Evolutionary conservation across 1,140 invertebrate genomes (phyloP).

Genomic region (Uloborus diversus): DNA sequence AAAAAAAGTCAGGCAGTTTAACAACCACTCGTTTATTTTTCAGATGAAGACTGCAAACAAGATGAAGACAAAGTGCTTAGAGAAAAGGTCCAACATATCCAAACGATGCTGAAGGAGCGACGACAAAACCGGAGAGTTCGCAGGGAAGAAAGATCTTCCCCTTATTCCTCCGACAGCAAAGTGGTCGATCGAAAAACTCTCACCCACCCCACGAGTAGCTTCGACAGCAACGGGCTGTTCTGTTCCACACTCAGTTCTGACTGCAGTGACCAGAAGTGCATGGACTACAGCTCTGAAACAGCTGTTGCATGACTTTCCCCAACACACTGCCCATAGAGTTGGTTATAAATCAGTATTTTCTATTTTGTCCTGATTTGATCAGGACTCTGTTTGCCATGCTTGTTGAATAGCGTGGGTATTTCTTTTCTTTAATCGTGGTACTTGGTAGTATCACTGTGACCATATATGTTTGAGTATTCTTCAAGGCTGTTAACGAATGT

Average conservation of each 20-base stretch:
- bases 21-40: constrained; percentile 3
- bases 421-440: neutral
- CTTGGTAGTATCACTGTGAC: neutral
- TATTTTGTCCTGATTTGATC: neutral
- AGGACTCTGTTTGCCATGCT: neutral
- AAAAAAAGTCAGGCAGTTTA: no score
- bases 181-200: no score
- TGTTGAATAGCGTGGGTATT: neutral
- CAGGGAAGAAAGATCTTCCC: constrained; percentile 75
- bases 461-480: neutral
- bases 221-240: constrained; percentile 1
- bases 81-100: constrained; percentile 84
- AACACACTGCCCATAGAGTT: neutral
- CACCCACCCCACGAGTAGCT: neutral
- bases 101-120: constrained; percentile 87
- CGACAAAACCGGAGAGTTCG: constrained; percentile 81
- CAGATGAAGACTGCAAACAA: constrained; percentile 60
- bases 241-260: neutral
- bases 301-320: constrained; percentile 30
- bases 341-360: neutral
- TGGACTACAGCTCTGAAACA: constrained; percentile 41
- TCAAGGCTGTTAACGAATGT: neutral
- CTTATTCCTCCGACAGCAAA: constrained; percentile 69
- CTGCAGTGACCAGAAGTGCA: neutral
- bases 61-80: constrained; percentile 80